Evolutionary conservation across 2,113 vertebrate species (phyloP).

Genomic region (Crotalus horridus): DNA sequence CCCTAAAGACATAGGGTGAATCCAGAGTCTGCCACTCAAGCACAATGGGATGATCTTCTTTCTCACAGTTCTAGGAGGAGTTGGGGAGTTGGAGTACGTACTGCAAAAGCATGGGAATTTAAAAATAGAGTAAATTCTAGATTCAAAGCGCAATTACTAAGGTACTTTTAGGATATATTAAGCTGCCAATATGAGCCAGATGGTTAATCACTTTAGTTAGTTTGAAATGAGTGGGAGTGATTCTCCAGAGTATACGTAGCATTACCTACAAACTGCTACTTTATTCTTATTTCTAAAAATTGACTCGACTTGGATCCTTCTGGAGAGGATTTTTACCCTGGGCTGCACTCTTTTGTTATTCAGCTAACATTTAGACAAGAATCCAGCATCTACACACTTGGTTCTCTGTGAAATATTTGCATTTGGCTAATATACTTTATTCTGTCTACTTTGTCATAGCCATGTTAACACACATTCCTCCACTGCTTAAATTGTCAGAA

Average conservation of each 20-base stretch:
- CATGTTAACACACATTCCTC: too few relatives aligned
- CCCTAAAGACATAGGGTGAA: background rate
- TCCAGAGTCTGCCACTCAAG: background rate
- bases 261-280: background rate
- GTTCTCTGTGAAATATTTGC: background rate
- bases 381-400: background rate
- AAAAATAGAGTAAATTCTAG: background rate
- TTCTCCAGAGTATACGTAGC: background rate
- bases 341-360: too few relatives aligned
- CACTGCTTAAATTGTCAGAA: too few relatives aligned
- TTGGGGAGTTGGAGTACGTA: too few relatives aligned
- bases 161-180: background rate
- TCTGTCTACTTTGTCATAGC: background rate
- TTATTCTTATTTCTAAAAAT: background rate
- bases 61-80: background rate
- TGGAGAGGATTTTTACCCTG: background rate
- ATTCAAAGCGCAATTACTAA: background rate
- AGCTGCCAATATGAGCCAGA: background rate
- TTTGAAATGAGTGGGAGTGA: background rate
- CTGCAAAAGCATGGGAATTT: background rate
- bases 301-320: background rate
- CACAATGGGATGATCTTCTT: background rate
- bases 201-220: background rate
- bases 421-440: background rate
- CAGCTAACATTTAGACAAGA: background rate